Evolutionary conservation across 2,113 vertebrate genomes (phyloP).

Genomic region (Sorex araneus): DNA sequence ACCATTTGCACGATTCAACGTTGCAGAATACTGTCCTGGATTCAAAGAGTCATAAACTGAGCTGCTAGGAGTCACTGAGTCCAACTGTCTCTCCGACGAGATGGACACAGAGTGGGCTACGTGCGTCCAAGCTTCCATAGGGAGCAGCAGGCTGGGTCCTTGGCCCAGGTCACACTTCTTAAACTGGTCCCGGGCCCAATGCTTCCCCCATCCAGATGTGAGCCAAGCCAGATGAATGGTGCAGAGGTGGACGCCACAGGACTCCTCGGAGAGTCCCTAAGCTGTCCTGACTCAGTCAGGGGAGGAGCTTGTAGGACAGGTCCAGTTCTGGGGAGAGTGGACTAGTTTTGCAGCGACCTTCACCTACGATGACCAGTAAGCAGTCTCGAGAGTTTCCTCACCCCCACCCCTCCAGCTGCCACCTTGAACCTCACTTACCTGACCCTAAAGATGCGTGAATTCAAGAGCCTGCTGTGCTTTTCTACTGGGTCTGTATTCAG

Average conservation of each 20-base stretch:
- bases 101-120: not conserved
- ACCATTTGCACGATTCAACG: not conserved
- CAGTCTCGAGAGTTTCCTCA: not conserved
- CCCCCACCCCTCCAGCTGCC: not conserved
- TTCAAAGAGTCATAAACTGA: not conserved
- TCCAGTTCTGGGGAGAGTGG: not conserved
- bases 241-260: not conserved
- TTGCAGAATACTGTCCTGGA: not conserved
- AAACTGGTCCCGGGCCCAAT: not conserved
- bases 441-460: constrained; percentile 32
- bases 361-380: not conserved
- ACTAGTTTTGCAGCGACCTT: constrained; percentile 21
- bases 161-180: not conserved
- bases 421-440: not conserved
- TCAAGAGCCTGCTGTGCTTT: not conserved
- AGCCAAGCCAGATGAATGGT: not conserved
- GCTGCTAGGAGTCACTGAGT: not conserved
- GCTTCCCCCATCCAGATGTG: not conserved
- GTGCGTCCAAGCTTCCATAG: not conserved
- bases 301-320: not conserved
- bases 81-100: not conserved
- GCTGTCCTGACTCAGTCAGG: too few species aligned
- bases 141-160: not conserved
- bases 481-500: not conserved
- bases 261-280: not conserved